Percentiles rank a stretch among this genome's conserved stretches.
These are phyloP conservation scores for Drosophila conformis DNA, from an alignment of 2,888 invertebrate genomes.

Conservation along the genomic window DNA sequence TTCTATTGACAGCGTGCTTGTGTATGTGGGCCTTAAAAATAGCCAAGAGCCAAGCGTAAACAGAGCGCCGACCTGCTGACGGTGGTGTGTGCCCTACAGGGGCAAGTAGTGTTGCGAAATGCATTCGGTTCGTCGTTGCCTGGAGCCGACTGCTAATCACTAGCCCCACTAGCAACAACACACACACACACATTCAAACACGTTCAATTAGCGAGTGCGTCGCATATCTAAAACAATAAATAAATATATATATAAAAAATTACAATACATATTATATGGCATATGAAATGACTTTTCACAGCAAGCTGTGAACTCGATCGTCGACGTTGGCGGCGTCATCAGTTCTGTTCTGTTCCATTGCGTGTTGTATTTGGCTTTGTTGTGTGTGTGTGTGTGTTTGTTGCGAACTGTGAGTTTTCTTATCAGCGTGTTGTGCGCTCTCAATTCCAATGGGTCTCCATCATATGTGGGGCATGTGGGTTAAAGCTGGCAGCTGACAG, in stretches of 20 bases:
- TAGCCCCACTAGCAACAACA: slow-evolving; percentile 34
- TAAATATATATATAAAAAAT: not conserved
- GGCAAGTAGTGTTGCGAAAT: slow-evolving; percentile 35
- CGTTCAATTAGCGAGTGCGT: not conserved
- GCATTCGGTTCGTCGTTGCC: slow-evolving; percentile 29
- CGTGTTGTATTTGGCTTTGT: slow-evolving; percentile 1
- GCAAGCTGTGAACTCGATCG: slow-evolving; percentile 50
- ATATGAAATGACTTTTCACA: slow-evolving; percentile 56
- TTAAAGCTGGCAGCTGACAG: slow-evolving; percentile 19
- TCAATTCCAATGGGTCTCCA: slow-evolving; percentile 31
- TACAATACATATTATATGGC: slow-evolving; percentile 27
- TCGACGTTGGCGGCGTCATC: slow-evolving; percentile 24
- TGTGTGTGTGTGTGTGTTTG: not conserved
- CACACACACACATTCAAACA: not conserved
- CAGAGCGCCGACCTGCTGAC: not conserved
- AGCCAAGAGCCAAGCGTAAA: slow-evolving; percentile 19
- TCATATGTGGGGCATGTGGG: slow-evolving; percentile 52
- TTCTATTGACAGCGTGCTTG: slow-evolving; percentile 29
- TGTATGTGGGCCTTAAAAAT: slow-evolving; percentile 42
- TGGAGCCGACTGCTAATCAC: slow-evolving; percentile 46
- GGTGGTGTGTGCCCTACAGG: slow-evolving; percentile 8
- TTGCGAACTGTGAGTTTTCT: slow-evolving; percentile 18
- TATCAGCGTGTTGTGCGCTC: slow-evolving; percentile 57
- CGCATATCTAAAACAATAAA: slow-evolving; percentile 56
- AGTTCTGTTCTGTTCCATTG: slow-evolving; percentile 2